A percentile compares a stretch with the other conserved stretches of the same genome.
These are phyloP conservation scores for Epirrhoe alternata DNA, from an alignment of 2,888 invertebrate species.

Conservation along the genomic window DNA sequence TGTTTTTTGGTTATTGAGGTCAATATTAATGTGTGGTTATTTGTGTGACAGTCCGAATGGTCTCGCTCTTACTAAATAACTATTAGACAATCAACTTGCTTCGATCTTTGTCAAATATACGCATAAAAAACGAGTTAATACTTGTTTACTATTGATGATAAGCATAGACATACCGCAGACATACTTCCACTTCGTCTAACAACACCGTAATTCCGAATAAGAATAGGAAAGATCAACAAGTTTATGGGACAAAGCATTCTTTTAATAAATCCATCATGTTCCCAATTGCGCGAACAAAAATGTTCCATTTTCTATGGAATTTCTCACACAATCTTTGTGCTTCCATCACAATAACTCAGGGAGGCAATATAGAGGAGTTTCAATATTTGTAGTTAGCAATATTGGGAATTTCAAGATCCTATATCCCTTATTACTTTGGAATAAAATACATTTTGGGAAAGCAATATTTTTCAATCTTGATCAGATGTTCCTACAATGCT, in stretches of 20 bases:
- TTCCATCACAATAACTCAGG: constrained; percentile 38
- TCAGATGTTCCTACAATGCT: not conserved
- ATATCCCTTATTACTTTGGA: constrained; percentile 10
- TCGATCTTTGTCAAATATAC: too few species aligned
- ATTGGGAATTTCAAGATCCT: constrained; percentile 41
- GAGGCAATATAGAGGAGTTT: constrained; percentile 61
- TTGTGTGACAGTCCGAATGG: too few species aligned
- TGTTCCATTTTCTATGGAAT: constrained; percentile 26
- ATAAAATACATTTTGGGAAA: constrained; percentile 3
- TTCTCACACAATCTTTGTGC: constrained; percentile 31
- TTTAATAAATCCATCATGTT: constrained; percentile 11
- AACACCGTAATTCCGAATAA: not conserved
- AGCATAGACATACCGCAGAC: too few species aligned
- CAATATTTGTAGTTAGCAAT: constrained; percentile 62
- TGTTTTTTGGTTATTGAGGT: too few species aligned
- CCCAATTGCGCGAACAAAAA: constrained; percentile 8
- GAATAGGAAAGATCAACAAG: not conserved
- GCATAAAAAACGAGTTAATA: too few species aligned
- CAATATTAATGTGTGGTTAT: too few species aligned
- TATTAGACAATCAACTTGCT: too few species aligned
- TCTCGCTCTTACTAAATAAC: too few species aligned
- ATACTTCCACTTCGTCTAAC: too few species aligned
- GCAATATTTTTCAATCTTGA: not conserved
- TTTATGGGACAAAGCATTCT: not conserved
- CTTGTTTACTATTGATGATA: too few species aligned